A percentile compares a stretch with the other conserved stretches of the same genome.
Evolutionary conservation across 2,113 vertebrate genomes (phyloP).

Genomic region (Otis tarda): DNA sequence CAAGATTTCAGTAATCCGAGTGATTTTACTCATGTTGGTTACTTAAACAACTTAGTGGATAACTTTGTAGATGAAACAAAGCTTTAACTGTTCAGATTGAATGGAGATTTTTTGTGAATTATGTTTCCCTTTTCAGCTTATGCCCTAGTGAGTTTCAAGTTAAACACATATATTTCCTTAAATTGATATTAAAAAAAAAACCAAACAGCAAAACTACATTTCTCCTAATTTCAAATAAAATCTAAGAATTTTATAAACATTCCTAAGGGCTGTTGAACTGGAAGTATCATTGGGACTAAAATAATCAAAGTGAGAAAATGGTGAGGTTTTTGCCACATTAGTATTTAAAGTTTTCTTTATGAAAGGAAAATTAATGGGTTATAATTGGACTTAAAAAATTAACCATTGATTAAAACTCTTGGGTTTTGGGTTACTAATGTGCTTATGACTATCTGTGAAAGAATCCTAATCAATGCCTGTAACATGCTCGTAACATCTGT

Average conservation of each 20-base stretch:
- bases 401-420: neutral
- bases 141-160: neutral
- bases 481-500: neutral
- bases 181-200: neutral
- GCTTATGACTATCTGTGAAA: neutral
- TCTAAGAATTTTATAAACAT: neutral
- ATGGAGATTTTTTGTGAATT: neutral
- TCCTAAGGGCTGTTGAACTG: neutral
- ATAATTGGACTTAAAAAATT: neutral
- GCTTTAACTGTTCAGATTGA: neutral
- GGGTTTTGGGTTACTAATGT: neutral
- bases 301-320: neutral
- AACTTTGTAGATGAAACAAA: neutral
- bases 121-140: neutral
- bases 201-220: neutral
- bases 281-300: neutral
- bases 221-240: neutral
- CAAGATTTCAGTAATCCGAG: neutral
- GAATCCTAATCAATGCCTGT: neutral
- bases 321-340: neutral
- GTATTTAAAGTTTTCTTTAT: neutral
- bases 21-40: neutral
- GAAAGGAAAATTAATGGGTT: neutral
- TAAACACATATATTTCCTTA: neutral
- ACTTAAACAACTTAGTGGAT: neutral